Evolutionary conservation across 2,797 vertebrate species (phyloP).

Genomic region (Poliocrania exsul): DNA sequence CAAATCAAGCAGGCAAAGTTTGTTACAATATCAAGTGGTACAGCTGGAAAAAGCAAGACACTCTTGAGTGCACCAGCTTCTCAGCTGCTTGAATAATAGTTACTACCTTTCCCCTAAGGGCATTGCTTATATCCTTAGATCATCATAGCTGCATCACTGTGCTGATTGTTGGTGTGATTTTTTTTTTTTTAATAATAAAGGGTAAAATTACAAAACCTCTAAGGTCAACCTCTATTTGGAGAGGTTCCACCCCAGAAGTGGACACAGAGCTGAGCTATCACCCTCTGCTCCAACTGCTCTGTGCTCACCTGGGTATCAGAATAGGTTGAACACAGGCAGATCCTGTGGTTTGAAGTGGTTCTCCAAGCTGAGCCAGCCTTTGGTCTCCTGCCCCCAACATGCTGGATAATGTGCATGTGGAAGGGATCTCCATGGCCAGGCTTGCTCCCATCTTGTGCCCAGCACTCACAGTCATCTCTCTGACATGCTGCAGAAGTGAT

Average conservation of each 20-base stretch:
- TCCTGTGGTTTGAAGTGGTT: neutral
- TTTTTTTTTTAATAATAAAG: neutral
- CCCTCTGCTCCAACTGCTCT: neutral
- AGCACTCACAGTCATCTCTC: accelerated
- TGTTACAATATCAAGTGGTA: neutral
- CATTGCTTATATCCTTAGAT: neutral
- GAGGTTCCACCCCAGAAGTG: no score
- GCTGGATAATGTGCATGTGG: accelerated
- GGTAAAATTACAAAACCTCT: neutral
- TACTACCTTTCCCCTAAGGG: neutral
- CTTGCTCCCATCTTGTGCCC: neutral
- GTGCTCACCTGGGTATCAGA: neutral
- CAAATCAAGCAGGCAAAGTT: neutral
- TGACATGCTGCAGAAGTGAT: accelerated
- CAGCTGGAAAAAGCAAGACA: neutral
- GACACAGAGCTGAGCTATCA: neutral
- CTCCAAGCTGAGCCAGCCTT: neutral
- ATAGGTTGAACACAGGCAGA: neutral
- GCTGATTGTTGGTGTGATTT: neutral
- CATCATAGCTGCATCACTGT: neutral
- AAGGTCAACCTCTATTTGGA: neutral
- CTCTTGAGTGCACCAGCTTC: neutral
- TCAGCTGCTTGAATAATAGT: neutral
- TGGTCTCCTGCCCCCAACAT: neutral
- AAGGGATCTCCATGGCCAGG: neutral